phyloP scores from a whole-genome alignment of 2,113 vertebrate genomes.

The Cygnus atratus region DNA sequence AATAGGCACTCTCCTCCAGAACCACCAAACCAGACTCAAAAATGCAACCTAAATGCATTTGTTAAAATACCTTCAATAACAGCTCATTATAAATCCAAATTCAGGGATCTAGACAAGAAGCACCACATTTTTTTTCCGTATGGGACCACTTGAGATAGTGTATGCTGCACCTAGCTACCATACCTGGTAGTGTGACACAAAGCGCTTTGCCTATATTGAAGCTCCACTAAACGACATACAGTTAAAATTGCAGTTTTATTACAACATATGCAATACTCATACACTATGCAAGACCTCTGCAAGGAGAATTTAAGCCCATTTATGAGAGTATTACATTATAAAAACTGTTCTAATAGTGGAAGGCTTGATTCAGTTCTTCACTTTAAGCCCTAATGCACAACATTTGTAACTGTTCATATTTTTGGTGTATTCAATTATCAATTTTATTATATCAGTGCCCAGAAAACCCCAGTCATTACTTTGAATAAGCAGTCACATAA shows the following conservation, averaged over 20 bases:
- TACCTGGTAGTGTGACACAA: not conserved
- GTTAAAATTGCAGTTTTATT: not conserved
- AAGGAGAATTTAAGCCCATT: not conserved
- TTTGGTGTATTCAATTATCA: not conserved
- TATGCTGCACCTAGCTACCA: not conserved
- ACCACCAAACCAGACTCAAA: not conserved
- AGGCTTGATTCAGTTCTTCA: not conserved
- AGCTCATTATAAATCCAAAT: not conserved
- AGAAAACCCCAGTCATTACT: not conserved
- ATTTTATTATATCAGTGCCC: not conserved
- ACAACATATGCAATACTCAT: not conserved
- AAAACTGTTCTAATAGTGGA: not conserved
- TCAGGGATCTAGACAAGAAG: not conserved
- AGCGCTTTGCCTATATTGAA: not conserved
- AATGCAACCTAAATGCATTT: not conserved
- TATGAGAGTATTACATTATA: not conserved
- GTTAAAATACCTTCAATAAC: not conserved
- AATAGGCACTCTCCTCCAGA: not conserved
- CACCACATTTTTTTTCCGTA: not conserved
- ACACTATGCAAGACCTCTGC: not conserved
- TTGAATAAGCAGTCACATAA: not conserved
- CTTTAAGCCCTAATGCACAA: not conserved
- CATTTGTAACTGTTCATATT: constrained; percentile 3
- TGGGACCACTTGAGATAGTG: not conserved
- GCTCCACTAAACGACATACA: not conserved